Conservation (phyloP, 2,797 vertebrate species). For the Manis javanica region DNA sequence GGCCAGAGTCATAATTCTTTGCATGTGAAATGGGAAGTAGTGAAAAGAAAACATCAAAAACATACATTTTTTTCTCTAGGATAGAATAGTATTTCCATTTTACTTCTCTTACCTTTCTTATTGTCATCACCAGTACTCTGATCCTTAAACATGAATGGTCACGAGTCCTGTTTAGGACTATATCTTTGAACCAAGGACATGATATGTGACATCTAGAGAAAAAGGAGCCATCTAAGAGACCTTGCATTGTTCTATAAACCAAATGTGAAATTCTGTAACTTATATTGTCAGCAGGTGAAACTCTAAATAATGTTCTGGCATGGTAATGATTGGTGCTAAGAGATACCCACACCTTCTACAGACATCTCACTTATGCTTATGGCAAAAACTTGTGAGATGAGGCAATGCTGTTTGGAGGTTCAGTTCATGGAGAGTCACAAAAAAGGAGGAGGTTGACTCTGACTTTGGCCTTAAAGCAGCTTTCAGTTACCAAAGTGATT, state of each 20-base stretch:
- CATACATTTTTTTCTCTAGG: not conserved
- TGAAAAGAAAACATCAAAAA: constrained; percentile 40
- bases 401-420: not conserved
- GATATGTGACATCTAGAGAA: not conserved
- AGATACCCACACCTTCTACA: not conserved
- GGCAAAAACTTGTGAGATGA: constrained; percentile 17
- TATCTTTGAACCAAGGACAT: constrained; percentile 1
- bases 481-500: constrained; percentile 47
- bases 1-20: not conserved
- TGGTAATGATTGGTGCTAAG: not conserved
- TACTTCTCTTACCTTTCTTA: constrained; percentile 25
- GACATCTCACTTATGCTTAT: not conserved
- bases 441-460: not conserved
- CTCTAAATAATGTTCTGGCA: not conserved
- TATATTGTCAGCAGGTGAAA: not conserved
- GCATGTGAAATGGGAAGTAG: not conserved
- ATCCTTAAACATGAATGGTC: not conserved
- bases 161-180: not conserved
- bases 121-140: not conserved
- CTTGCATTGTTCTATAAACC: not conserved
- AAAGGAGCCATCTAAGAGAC: not conserved
- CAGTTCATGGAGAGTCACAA: not conserved
- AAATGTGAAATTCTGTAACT: not conserved
- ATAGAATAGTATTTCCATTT: not conserved
- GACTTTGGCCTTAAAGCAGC: constrained; percentile 18